These are phyloP conservation scores for Eupeodes luniger DNA, from an alignment of 2,888 invertebrate genomes.

Conservation along the genomic window DNA sequence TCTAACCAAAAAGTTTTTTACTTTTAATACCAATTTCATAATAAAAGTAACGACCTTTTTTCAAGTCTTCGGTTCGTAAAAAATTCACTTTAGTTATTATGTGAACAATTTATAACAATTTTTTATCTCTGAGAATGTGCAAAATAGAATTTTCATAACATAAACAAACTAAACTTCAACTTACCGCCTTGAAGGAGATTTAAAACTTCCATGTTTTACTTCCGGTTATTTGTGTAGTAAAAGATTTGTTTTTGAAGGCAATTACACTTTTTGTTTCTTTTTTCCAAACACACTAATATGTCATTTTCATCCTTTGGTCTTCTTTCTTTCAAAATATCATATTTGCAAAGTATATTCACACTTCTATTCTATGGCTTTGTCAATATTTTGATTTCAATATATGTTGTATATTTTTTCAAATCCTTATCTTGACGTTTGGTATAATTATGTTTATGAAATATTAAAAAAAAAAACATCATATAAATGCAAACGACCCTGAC, in stretches of 20 bases:
- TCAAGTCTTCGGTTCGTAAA: too few species aligned
- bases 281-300: not conserved
- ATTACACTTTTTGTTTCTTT: not conserved
- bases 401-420: not conserved
- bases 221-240: not conserved
- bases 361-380: not conserved
- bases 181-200: slow-evolving; percentile 8
- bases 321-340: not conserved
- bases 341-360: not conserved
- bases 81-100: too few species aligned
- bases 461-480: slow-evolving; percentile 32
- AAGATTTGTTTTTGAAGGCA: not conserved
- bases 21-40: too few species aligned
- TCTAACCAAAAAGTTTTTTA: too few species aligned
- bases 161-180: not conserved
- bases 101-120: too few species aligned
- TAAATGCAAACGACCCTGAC: slow-evolving; percentile 27
- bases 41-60: too few species aligned
- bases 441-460: slow-evolving; percentile 7
- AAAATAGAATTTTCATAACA: too few species aligned
- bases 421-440: not conserved
- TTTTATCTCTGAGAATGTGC: too few species aligned
- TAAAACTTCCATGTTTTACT: slow-evolving; percentile 12
- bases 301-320: not conserved
- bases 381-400: not conserved